phyloP scores from a whole-genome alignment of 2,113 vertebrate species.

The Ciconia maguari region DNA sequence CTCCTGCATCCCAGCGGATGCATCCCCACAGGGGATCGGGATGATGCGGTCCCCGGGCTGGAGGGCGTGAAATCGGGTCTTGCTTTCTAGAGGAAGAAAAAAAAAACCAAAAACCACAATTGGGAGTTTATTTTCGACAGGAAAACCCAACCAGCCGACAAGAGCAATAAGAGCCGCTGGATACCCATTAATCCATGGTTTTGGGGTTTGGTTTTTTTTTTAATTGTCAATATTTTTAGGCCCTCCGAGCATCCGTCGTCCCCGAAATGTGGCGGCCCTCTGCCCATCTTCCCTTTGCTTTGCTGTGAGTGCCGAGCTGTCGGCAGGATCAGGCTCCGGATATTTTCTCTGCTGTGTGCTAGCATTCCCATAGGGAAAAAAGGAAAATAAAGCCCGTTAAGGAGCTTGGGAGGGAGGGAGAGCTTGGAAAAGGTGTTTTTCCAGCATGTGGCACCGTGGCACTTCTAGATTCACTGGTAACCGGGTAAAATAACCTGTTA shows the following conservation, averaged over 20 bases:
- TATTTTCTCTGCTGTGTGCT: not conserved
- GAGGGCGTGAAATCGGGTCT: not conserved
- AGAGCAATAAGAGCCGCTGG: conserved; percentile 44
- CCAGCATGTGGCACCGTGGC: rapidly evolving
- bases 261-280: not conserved
- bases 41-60: not conserved
- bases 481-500: not conserved
- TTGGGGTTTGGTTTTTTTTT: not conserved
- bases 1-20: not conserved
- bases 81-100: not conserved
- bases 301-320: not conserved
- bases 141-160: not conserved
- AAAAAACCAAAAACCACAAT: not conserved
- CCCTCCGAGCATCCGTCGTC: rapidly evolving
- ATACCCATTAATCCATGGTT: not conserved
- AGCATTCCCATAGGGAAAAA: not conserved
- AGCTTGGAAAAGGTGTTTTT: not conserved
- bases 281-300: not conserved
- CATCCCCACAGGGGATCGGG: not conserved
- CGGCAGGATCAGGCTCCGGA: not conserved
- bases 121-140: not conserved
- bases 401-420: not conserved
- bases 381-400: not conserved
- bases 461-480: not conserved
- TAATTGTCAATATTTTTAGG: not conserved